phyloP scores from a whole-genome alignment of 2,113 vertebrate species.

The Azemiops feae region DNA sequence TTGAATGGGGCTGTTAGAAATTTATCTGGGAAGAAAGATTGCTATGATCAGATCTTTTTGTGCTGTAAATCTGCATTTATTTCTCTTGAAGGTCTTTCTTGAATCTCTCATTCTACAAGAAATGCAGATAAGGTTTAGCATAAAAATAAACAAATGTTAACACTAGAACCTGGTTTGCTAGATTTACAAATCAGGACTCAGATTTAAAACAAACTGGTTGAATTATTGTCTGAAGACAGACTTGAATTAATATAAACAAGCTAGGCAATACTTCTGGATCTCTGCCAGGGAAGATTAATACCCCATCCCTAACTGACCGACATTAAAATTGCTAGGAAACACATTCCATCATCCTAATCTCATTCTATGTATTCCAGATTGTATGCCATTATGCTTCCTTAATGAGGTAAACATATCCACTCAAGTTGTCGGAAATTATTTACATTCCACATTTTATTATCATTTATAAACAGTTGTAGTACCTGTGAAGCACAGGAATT shows the following conservation, averaged over 20 bases:
- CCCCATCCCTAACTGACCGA: neutral
- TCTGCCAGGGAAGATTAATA: conserved; percentile 28
- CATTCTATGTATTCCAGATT: conserved; percentile 10
- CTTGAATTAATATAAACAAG: conserved; percentile 21
- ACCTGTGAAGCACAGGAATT: neutral
- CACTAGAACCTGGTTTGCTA: neutral
- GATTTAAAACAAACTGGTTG: conserved; percentile 32
- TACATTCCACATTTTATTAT: conserved; percentile 26
- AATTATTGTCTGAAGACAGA: conserved; percentile 36
- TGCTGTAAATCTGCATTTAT: conserved; percentile 6
- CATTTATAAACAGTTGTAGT: conserved; percentile 24
- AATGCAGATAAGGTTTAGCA: conserved; percentile 10
- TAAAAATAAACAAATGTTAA: conserved; percentile 20
- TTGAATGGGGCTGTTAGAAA: neutral
- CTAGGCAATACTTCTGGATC: conserved; percentile 23
- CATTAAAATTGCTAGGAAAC: conserved; percentile 3
- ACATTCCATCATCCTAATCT: conserved; percentile 12
- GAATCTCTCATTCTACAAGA: conserved; percentile 31
- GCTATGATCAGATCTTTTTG: neutral
- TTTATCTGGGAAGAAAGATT: conserved; percentile 2
- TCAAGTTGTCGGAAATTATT: conserved; percentile 40
- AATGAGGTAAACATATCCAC: conserved; percentile 30
- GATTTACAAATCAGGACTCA: conserved; percentile 28
- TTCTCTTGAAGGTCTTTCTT: neutral
- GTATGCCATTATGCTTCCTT: conserved; percentile 13